Evolutionary conservation across 35 echinoderm and acorn worm species (phyloP).

Genomic region (Diadema setosum): DNA sequence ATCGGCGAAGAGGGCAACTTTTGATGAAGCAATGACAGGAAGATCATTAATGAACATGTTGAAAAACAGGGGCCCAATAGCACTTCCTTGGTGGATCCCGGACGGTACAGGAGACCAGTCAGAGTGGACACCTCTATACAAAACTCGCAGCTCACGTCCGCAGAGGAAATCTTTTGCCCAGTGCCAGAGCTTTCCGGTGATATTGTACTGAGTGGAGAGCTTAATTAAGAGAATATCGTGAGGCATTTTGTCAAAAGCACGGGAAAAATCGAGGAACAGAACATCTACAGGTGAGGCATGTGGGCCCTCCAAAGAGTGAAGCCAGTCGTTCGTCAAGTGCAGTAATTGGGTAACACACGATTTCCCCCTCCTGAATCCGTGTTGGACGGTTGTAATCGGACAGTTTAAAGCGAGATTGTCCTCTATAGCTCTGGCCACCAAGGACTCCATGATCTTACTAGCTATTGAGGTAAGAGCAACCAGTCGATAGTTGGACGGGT

Average conservation of each 20-base stretch:
- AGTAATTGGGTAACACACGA: conserved; percentile 4
- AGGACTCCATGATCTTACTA: not conserved
- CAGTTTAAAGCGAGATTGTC: not conserved
- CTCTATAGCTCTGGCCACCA: not conserved
- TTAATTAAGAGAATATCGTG: not conserved
- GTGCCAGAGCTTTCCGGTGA: not conserved
- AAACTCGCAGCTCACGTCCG: not conserved
- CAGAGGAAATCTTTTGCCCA: conserved; percentile 28
- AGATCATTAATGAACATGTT: conserved; percentile 42
- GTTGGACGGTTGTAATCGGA: not conserved
- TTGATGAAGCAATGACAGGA: not conserved
- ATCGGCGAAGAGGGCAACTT: conserved; percentile 20
- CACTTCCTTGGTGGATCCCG: conserved; percentile 51
- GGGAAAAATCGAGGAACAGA: not conserved
- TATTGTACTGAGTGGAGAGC: not conserved
- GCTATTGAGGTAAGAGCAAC: not conserved
- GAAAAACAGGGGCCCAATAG: conserved; percentile 21
- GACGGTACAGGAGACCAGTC: conserved; percentile 7
- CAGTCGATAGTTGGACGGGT: not conserved
- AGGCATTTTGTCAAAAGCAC: conserved; percentile 32
- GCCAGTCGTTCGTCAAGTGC: not conserved
- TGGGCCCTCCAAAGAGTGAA: not conserved
- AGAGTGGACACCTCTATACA: conserved; percentile 2
- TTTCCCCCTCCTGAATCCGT: conserved; percentile 1
- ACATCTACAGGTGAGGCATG: not conserved